These are phyloP conservation scores for Takifugu rubripes DNA, from an alignment of 2,797 vertebrate genomes.

Conservation along the genomic window DNA sequence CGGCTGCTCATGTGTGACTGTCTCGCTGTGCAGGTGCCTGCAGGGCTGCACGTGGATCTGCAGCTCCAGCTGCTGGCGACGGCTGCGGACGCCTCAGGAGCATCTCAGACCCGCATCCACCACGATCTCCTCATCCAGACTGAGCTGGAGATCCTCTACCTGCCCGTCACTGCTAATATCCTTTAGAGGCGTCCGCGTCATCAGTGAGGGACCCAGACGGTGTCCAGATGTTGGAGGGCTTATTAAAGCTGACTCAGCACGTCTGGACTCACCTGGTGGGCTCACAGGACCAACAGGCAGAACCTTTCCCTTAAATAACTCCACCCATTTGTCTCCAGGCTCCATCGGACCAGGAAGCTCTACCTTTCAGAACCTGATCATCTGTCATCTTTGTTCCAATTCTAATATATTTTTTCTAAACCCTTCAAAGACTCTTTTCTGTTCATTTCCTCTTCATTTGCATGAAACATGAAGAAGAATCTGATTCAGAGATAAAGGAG, in stretches of 20 bases:
- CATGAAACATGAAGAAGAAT: no score
- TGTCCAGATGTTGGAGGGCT: no score
- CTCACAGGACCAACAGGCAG: background rate
- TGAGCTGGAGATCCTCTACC: slow-evolving; percentile 79
- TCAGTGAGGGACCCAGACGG: no score
- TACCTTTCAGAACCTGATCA: no score
- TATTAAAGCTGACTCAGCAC: no score
- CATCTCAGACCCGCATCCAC: slow-evolving; percentile 54
- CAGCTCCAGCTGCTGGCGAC: slow-evolving; percentile 81
- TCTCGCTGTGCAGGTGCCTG: slow-evolving; percentile 77
- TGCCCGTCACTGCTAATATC: slow-evolving; percentile 91
- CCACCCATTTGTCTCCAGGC: slow-evolving; percentile 73
- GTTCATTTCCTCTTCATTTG: no score
- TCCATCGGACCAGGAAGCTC: no score
- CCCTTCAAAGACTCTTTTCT: no score
- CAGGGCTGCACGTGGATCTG: slow-evolving; percentile 81
- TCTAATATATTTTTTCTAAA: no score
- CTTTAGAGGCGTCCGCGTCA: slow-evolving; percentile 44
- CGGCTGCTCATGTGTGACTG: background rate
- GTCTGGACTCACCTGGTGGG: no score
- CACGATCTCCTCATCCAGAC: slow-evolving; percentile 81
- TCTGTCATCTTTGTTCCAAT: no score
- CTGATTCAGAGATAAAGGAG: no score
- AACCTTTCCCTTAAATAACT: slow-evolving; percentile 68
- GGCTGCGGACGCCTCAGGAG: slow-evolving; percentile 31